phyloP scores from a whole-genome alignment of 2,797 vertebrate species.

The Melanotaenia trifasciata region DNA sequence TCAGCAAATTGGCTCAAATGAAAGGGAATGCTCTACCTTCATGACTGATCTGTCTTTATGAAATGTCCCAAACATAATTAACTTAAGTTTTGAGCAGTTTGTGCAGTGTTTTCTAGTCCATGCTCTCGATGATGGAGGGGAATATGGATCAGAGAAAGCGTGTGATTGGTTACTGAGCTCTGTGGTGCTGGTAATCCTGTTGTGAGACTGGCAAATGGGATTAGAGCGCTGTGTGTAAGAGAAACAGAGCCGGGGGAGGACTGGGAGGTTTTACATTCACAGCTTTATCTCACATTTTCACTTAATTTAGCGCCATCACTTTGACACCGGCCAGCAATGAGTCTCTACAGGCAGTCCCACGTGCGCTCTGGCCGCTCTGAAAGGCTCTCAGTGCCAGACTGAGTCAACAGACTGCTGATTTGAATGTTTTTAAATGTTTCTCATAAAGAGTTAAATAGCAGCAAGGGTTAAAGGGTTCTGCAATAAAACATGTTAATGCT shows the following conservation, averaged over 20 bases:
- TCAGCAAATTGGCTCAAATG: neutral
- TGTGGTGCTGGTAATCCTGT: constrained; percentile 79
- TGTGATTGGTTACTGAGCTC: constrained; percentile 75
- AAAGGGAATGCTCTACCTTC: neutral
- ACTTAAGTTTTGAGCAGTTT: constrained; percentile 22
- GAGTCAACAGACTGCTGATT: constrained; percentile 14
- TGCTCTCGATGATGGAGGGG: constrained; percentile 59
- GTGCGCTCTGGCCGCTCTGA: constrained; percentile 11
- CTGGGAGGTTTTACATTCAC: constrained; percentile 53
- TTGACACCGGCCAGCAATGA: constrained; percentile 39
- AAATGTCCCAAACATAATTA: constrained; percentile 36
- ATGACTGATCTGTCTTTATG: constrained; percentile 10
- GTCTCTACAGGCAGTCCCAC: constrained; percentile 24
- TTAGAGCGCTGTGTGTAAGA: constrained; percentile 75
- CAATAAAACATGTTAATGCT: constrained; percentile 21
- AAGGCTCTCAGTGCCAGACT: constrained; percentile 6
- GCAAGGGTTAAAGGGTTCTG: constrained; percentile 27
- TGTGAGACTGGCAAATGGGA: constrained; percentile 82
- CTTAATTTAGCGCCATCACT: constrained; percentile 60
- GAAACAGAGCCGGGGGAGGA: constrained; percentile 61
- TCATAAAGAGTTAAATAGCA: constrained; percentile 18
- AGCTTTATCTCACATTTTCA: constrained; percentile 64
- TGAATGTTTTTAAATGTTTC: constrained; percentile 34
- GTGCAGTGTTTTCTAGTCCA: constrained; percentile 31
- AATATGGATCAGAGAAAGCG: constrained; percentile 69